Evolutionary conservation across 2,888 invertebrate species (phyloP).

Genomic region (Stenurella melanura): DNA sequence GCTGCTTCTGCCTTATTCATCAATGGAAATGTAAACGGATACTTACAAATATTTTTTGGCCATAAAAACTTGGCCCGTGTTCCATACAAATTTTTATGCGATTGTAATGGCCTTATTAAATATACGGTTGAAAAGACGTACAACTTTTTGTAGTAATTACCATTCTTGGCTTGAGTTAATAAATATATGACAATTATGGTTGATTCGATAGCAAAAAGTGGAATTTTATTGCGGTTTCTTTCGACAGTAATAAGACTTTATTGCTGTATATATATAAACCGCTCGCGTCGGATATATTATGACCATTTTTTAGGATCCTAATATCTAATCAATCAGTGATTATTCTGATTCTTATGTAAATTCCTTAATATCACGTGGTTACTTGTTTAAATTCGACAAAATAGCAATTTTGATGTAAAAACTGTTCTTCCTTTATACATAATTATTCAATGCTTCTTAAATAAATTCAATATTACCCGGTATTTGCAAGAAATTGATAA

Average conservation of each 20-base stretch:
- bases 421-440: too few relatives aligned
- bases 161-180: constrained; percentile 42
- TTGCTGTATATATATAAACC: background rate
- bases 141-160: constrained; percentile 48
- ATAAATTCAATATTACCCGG: too few relatives aligned
- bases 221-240: constrained; percentile 16
- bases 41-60: background rate
- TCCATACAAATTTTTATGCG: constrained; percentile 31
- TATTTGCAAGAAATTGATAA: too few relatives aligned
- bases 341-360: too few relatives aligned
- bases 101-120: constrained; percentile 37
- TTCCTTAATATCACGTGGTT: too few relatives aligned
- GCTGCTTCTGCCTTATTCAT: constrained; percentile 1
- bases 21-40: constrained; percentile 26
- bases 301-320: too few relatives aligned
- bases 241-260: background rate
- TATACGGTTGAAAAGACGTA: constrained; percentile 32
- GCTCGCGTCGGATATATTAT: background rate
- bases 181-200: constrained; percentile 47
- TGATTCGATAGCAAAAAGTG: constrained; percentile 35
- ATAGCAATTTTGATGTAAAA: too few relatives aligned
- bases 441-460: too few relatives aligned
- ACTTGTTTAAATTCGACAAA: too few relatives aligned
- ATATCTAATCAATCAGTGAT: too few relatives aligned
- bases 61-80: constrained; percentile 32